These are phyloP conservation scores for Hylaeus volcanicus DNA, from an alignment of 1,140 invertebrate species.

Conservation along the genomic window DNA sequence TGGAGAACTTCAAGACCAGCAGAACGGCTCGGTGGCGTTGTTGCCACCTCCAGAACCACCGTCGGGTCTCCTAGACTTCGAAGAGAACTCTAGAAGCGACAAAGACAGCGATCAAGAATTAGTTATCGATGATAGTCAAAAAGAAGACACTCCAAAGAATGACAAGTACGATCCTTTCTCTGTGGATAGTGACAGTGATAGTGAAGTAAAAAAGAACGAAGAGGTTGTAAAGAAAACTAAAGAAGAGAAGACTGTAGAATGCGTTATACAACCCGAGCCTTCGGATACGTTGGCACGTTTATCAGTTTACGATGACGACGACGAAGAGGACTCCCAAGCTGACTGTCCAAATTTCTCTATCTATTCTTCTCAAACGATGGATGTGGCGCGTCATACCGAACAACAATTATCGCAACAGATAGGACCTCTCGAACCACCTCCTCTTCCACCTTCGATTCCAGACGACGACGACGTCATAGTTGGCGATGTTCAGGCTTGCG, in stretches of 20 bases:
- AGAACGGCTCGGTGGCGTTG: constrained; percentile 60
- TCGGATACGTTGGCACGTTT: constrained; percentile 58
- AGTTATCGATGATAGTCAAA: constrained; percentile 84
- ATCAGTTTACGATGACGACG: constrained; percentile 75
- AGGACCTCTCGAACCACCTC: constrained; percentile 72
- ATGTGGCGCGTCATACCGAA: constrained; percentile 84
- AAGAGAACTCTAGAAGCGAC: constrained; percentile 79
- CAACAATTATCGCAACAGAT: constrained; percentile 78
- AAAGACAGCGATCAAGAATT: constrained; percentile 85
- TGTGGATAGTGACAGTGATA: constrained; percentile 77
- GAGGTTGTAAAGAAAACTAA: constrained; percentile 47
- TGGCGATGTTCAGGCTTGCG: constrained; percentile 72
- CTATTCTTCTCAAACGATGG: constrained; percentile 89
- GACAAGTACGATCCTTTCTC: constrained; percentile 86
- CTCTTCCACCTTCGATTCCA: constrained; percentile 64
- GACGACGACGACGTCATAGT: constrained; percentile 73
- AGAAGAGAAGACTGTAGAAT: constrained; percentile 44
- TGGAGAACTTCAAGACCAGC: constrained; percentile 56
- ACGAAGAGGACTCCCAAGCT: constrained; percentile 83
- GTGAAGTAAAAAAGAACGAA: constrained; percentile 47
- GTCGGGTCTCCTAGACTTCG: constrained; percentile 76
- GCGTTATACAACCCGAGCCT: constrained; percentile 40
- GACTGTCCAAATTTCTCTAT: constrained; percentile 92
- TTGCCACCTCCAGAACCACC: constrained; percentile 82
- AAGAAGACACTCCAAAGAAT: constrained; percentile 70